A percentile compares a stretch with the other conserved stretches of the same genome.
Conservation (phyloP, 2,888 invertebrate genomes). For the Byasa hedistus region DNA sequence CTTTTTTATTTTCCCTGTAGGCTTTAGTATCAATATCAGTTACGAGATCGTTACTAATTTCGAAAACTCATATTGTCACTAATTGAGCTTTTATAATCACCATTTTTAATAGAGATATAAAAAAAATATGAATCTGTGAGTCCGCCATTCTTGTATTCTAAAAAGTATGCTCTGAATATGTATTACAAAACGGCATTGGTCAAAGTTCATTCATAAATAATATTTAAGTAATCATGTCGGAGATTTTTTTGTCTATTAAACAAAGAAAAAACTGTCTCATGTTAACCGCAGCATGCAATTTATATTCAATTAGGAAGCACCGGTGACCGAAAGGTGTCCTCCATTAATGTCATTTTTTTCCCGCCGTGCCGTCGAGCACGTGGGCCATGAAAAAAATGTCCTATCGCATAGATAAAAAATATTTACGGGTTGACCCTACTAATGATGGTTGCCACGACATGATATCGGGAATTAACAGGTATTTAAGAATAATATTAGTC, state of each 20-base stretch:
- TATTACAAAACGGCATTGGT: neutral
- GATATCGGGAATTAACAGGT: constrained; percentile 1
- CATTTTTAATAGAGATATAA: no score
- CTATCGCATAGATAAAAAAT: constrained; percentile 26
- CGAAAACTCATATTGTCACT: no score
- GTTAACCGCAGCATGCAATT: constrained; percentile 36
- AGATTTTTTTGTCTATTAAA: neutral
- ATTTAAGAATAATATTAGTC: neutral
- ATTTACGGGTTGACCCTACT: constrained; percentile 14
- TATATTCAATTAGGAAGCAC: constrained; percentile 57
- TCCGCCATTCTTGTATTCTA: no score
- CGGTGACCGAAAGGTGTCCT: constrained; percentile 39
- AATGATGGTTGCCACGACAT: constrained; percentile 6
- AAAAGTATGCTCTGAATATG: no score
- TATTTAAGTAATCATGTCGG: neutral
- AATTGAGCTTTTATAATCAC: no score
- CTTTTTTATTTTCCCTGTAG: no score
- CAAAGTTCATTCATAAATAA: neutral
- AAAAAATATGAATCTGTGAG: no score
- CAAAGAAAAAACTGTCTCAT: constrained; percentile 22
- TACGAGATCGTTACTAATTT: no score
- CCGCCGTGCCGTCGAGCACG: constrained; percentile 27
- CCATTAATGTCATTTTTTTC: constrained; percentile 37
- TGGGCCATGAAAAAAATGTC: constrained; percentile 27
- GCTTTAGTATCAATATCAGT: no score